A percentile compares a stretch with the other conserved stretches of the same genome.
phyloP scores from a whole-genome alignment of 2,797 vertebrate genomes.

The Spinus olivaceus region DNA sequence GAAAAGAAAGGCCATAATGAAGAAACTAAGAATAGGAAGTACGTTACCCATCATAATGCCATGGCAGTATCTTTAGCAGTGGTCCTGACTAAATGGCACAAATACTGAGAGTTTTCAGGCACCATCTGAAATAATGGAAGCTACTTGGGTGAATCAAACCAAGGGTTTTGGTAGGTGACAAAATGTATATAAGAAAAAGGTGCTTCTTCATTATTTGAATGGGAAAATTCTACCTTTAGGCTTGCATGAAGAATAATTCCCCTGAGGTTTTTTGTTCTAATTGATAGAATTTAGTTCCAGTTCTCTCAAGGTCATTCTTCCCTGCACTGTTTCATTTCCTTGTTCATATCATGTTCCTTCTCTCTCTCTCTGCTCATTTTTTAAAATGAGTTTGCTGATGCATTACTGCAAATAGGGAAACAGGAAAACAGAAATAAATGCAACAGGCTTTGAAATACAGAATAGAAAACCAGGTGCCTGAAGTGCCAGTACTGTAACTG shows the following conservation, averaged over 20 bases:
- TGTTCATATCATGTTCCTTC: neutral
- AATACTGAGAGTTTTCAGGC: neutral
- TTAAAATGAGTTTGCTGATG: neutral
- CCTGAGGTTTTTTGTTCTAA: neutral
- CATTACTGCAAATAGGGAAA: neutral
- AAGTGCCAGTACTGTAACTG: neutral
- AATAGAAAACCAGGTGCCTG: neutral
- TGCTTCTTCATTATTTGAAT: neutral
- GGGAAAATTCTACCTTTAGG: neutral
- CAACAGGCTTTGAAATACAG: neutral
- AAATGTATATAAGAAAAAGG: neutral
- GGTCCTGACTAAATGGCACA: neutral
- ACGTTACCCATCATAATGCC: neutral
- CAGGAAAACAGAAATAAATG: neutral
- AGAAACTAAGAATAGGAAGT: constrained; percentile 48
- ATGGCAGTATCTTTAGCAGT: neutral
- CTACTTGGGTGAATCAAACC: neutral
- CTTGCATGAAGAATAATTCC: neutral
- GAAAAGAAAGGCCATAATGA: constrained; percentile 57
- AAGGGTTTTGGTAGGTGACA: neutral
- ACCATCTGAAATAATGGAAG: neutral
- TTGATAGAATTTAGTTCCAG: neutral
- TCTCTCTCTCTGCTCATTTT: neutral
- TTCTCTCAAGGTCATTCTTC: neutral
- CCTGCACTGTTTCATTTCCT: neutral